A percentile compares a stretch with the other conserved stretches of the same genome.
phyloP scores from a whole-genome alignment of 2,113 vertebrate genomes.

The Eolophus roseicapilla region DNA sequence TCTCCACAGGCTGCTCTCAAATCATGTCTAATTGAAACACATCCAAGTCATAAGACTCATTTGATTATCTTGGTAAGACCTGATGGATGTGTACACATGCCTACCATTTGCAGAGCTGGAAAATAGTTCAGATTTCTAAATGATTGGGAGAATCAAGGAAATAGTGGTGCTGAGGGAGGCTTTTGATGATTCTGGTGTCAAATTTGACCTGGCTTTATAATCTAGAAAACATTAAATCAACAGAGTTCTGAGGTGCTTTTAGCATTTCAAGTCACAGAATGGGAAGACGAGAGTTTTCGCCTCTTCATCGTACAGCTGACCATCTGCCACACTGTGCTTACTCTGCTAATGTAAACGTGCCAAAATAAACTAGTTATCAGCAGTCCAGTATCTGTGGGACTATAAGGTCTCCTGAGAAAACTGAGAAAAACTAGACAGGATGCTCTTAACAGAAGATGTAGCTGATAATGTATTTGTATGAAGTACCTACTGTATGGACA shows the following conservation, averaged over 20 bases:
- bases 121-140: neutral
- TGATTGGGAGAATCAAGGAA: neutral
- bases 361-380: neutral
- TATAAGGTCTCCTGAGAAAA: neutral
- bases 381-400: neutral
- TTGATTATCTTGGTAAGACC: conserved; percentile 27
- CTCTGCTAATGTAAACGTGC: neutral
- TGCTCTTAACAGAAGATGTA: neutral
- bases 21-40: neutral
- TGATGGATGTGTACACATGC: neutral
- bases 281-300: neutral
- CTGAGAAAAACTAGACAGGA: neutral
- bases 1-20: conserved; percentile 19
- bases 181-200: neutral
- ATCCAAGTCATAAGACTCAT: neutral
- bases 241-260: neutral
- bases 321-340: neutral
- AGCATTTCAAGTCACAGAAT: neutral
- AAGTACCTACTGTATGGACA: neutral
- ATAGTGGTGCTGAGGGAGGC: neutral
- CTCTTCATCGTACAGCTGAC: neutral
- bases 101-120: neutral
- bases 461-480: neutral
- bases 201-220: neutral
- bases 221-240: neutral